Conservation (phyloP, 2,888 invertebrate species). For the Bugulina stolonifera region DNA sequence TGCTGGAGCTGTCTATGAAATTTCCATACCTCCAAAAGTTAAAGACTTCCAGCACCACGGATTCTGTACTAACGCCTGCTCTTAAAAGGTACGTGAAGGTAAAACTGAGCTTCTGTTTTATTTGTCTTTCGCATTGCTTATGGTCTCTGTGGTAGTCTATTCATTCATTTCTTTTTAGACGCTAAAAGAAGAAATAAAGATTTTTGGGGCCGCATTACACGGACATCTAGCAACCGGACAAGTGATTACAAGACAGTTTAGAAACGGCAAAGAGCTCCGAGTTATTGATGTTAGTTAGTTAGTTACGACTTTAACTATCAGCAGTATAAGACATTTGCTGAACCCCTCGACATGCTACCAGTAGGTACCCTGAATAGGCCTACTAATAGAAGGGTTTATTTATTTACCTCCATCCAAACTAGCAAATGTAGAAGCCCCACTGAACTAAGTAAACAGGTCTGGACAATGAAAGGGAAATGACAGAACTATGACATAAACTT, state of each 20-base stretch:
- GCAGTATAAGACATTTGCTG: not conserved
- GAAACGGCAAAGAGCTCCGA: constrained; percentile 36
- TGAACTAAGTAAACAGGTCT: too few relatives aligned
- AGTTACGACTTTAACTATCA: constrained; percentile 35
- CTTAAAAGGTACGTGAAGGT: constrained; percentile 62
- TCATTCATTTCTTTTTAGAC: not conserved
- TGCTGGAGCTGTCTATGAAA: constrained; percentile 11
- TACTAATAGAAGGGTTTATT: too few relatives aligned
- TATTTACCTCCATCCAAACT: too few relatives aligned
- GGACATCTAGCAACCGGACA: constrained; percentile 10
- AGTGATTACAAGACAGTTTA: constrained; percentile 33
- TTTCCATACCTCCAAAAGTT: constrained; percentile 55
- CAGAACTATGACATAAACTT: too few relatives aligned
- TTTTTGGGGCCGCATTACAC: not conserved
- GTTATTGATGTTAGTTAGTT: too few relatives aligned
- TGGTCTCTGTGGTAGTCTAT: not conserved
- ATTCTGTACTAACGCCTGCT: constrained; percentile 61
- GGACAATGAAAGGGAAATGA: too few relatives aligned
- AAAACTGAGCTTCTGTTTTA: too few relatives aligned
- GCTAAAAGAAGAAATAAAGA: not conserved
- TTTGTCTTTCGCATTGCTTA: not conserved
- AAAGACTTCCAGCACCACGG: constrained; percentile 49
- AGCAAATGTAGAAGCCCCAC: too few relatives aligned
- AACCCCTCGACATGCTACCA: not conserved
- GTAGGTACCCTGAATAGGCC: not conserved